phyloP scores from a whole-genome alignment of 2,113 vertebrate genomes.

The Silurus glanis region DNA sequence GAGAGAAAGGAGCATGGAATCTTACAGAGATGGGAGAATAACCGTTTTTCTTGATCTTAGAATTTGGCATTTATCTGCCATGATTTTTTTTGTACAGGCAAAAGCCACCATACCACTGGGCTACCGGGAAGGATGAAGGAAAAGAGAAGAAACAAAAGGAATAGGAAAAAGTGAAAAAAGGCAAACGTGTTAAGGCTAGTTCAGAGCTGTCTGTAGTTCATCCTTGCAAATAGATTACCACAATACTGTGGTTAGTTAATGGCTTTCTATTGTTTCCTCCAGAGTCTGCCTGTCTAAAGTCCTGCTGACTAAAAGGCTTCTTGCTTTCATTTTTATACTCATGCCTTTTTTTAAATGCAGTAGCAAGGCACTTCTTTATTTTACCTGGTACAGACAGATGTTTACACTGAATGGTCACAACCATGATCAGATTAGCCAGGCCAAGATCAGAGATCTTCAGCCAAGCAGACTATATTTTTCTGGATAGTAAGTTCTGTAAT shows the following conservation, averaged over 20 bases:
- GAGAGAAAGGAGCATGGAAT: constrained; percentile 70
- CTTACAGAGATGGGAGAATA: constrained; percentile 85
- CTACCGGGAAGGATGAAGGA: constrained; percentile 71
- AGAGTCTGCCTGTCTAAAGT: constrained; percentile 91
- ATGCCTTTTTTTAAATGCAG: constrained; percentile 44
- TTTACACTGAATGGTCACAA: constrained; percentile 61
- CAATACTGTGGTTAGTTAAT: constrained; percentile 99
- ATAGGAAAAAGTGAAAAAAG: constrained; percentile 28
- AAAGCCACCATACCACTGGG: constrained; percentile 85
- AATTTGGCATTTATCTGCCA: constrained; percentile 93
- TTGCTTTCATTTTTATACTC: constrained; percentile 54
- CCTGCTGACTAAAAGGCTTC: constrained; percentile 82
- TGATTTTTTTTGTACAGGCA: constrained; percentile 90
- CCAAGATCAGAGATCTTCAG: constrained; percentile 1
- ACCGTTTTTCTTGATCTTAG: constrained; percentile 95
- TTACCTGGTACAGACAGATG: constrained; percentile 74
- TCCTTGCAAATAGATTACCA: constrained; percentile 93
- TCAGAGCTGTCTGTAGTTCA: constrained; percentile 90
- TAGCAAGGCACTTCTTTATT: constrained; percentile 72
- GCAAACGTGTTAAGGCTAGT: constrained; percentile 84
- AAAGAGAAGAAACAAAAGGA: constrained; percentile 45
- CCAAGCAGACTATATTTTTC: constrained; percentile 49
- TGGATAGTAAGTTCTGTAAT: background rate
- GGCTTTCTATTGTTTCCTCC: constrained; percentile 97
- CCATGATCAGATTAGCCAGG: constrained; percentile 59